These are phyloP conservation scores for Cactoblastis cactorum DNA, from an alignment of 2,888 invertebrate species.

Conservation along the genomic window DNA sequence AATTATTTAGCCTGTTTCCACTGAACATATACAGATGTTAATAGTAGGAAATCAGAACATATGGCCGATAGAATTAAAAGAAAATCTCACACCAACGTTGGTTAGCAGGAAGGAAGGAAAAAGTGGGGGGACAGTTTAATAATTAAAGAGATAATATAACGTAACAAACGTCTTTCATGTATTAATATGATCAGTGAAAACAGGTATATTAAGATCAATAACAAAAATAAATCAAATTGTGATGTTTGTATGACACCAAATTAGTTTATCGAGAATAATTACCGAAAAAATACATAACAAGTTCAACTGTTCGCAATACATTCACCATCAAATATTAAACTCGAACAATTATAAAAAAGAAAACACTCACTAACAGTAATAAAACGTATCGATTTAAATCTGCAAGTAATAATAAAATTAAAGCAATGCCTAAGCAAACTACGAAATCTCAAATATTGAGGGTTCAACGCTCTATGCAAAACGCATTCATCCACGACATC, in stretches of 20 bases:
- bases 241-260: constrained; percentile 36
- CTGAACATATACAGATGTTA: neutral
- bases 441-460: constrained; percentile 44
- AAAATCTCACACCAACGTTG: too few species aligned
- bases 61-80: too few species aligned
- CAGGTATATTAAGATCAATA: constrained; percentile 36
- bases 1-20: constrained; percentile 30
- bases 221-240: constrained; percentile 49
- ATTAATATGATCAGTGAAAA: neutral
- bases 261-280: constrained; percentile 24
- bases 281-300: constrained; percentile 15
- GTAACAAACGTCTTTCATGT: neutral
- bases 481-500: constrained; percentile 15
- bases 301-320: constrained; percentile 17
- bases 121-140: too few species aligned
- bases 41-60: too few species aligned
- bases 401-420: constrained; percentile 61
- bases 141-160: too few species aligned
- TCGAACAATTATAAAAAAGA: constrained; percentile 32
- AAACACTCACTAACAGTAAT: constrained; percentile 50
- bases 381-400: constrained; percentile 53
- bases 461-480: constrained; percentile 17
- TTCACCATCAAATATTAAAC: constrained; percentile 18
- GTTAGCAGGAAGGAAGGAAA: too few species aligned
- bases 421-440: constrained; percentile 65